Evolutionary conservation across 1,140 invertebrate genomes (phyloP).

Genomic region (Drosophila littoralis): DNA sequence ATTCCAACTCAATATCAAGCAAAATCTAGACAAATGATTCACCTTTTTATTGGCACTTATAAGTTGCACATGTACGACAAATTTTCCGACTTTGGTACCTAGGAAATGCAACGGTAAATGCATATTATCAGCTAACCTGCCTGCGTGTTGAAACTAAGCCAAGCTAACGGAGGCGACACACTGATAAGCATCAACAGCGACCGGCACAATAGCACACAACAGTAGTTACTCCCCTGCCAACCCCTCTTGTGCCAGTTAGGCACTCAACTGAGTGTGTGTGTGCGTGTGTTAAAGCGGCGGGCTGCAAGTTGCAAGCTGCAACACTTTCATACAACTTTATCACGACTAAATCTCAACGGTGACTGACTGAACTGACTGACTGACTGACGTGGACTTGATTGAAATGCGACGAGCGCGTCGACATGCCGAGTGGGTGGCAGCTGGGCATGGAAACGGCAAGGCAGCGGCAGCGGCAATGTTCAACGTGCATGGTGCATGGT

Average conservation of each 20-base stretch:
- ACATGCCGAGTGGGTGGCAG: slow-evolving; percentile 75
- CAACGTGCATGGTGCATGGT: slow-evolving; percentile 30
- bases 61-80: slow-evolving; percentile 2
- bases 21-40: slow-evolving; percentile 13
- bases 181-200: slow-evolving; percentile 68
- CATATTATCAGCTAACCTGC: slow-evolving; percentile 57
- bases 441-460: background rate
- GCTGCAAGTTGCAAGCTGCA: slow-evolving; percentile 44
- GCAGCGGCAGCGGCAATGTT: background rate
- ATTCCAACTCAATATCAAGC: no score
- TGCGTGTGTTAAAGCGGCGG: slow-evolving; percentile 37
- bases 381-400: slow-evolving; percentile 77
- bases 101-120: slow-evolving; percentile 77
- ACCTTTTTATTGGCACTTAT: slow-evolving; percentile 3
- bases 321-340: slow-evolving; percentile 83
- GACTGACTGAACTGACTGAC: slow-evolving; percentile 54
- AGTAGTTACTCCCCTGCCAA: slow-evolving; percentile 1
- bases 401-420: slow-evolving; percentile 72
- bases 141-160: slow-evolving; percentile 69
- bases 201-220: slow-evolving; percentile 59
- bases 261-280: slow-evolving; percentile 63
- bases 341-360: slow-evolving; percentile 66
- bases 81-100: slow-evolving; percentile 22
- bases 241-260: slow-evolving; percentile 65
- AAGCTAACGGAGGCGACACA: slow-evolving; percentile 60